Base-by-base conservation (phyloP, 1,140 invertebrate species). In the Agrypnia vestita region DNA sequence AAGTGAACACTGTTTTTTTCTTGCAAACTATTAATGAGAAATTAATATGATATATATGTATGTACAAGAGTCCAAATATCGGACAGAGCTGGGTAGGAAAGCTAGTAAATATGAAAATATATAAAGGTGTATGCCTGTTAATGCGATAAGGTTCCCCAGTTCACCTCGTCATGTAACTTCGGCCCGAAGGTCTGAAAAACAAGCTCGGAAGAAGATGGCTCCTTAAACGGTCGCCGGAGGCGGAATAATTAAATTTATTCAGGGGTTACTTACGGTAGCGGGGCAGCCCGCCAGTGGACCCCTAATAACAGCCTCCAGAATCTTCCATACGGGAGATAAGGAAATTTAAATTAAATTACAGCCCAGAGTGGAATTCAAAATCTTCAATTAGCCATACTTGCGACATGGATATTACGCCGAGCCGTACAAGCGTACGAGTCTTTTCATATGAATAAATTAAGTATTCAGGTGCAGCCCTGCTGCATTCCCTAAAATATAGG, bases 301-400 rank as follows among this genome's bases (percentile, higher is more conserved):
- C 43, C 9, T 75, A 75, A 75, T 75, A 59, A 75, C 73, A 59
- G 73, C 13, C 43, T 75, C 55, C 55, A 21, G 15, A 61, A 11
- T 75, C 73, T 19, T 56, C 73, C 73, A 35, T 21, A 46, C 19
- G 7, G 13, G 15, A 76, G 59, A 64, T 76, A 76, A 76, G 56
- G 61, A 76, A 64, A 49, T 49, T 76, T 76, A 12, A 76, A 76
- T 49, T 43, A 76, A 76, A 76, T 76, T 64, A 62, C 46, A 35
- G 75, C 9, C 21, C 13, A 46, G 15, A 19, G 19, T 64, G 75
- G 75, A 76, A 76, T 76, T 76, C 64, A 43, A 76, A 76, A 76
- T 49, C 61, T 76, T 51, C 75, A 64, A 76, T 76, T 76, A 76
- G 61, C 44, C 13, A 13, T 43, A 59, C 13, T 13, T 46, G 47